Conservation (phyloP, 2,888 invertebrate species). For the Brenthis daphne region DNA sequence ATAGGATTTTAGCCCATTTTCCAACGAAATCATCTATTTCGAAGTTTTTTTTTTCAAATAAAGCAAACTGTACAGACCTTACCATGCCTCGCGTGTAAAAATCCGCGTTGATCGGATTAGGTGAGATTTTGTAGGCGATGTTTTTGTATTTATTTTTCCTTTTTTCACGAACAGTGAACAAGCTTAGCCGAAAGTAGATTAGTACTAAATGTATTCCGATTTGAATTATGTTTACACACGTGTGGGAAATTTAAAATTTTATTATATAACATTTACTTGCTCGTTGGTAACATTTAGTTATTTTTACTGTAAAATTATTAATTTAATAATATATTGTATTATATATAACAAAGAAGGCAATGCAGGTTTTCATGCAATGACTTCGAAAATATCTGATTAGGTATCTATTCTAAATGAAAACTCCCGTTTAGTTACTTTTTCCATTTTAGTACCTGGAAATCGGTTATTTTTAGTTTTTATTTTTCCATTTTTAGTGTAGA, state of each 20-base stretch:
- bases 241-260: neutral
- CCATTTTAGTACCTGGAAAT: too few species aligned
- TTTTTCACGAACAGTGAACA: constrained; percentile 26
- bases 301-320: too few species aligned
- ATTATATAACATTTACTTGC: neutral
- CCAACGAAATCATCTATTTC: neutral
- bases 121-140: constrained; percentile 33
- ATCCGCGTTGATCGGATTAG: constrained; percentile 40
- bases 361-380: too few species aligned
- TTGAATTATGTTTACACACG: constrained; percentile 13
- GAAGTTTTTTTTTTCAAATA: neutral
- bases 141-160: constrained; percentile 33
- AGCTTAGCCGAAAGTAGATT: constrained; percentile 26
- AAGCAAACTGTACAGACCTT: constrained; percentile 25
- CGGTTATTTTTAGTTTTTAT: too few species aligned
- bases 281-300: neutral
- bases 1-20: too few species aligned
- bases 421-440: too few species aligned
- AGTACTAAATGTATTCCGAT: constrained; percentile 13
- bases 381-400: too few species aligned
- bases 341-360: too few species aligned
- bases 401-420: too few species aligned
- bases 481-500: too few species aligned
- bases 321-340: too few species aligned
- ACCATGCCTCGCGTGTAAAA: constrained; percentile 38